Base-by-base conservation (phyloP, 2,888 invertebrate species). In the Lissonota sp. region DNA sequence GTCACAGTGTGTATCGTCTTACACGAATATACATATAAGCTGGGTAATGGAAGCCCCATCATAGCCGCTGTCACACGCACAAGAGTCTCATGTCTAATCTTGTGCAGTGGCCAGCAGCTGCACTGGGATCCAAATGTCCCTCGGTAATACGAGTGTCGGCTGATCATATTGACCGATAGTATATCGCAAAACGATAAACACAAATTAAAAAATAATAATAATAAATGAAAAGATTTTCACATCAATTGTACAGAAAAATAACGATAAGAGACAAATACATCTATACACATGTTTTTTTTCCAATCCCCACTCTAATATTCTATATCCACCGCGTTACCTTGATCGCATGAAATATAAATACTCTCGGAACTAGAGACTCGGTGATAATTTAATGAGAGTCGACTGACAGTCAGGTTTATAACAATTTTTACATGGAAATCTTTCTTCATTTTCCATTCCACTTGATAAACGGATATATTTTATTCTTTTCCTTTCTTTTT, bases 31-130 rank as follows among this genome's bases (percentile, higher is more conserved):
- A 58, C 55, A 57, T 82, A 37, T 64, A 94, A 84, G 88, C 84
- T 86, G 91, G 80, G 80, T 81, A 83, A 83, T 87, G 90, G 92
- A 95, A 93, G 91, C 93, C 95, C 96, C 96, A 97, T 96, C 96
- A 98, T 98, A 98, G 97, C 97, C 97, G 97, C 97, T 98, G 98
- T 98, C 97, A 98, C 98, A 98, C 98, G 98, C 98, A 98, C 98
- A 98, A 98, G 97, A 98, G 97, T 97, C 96, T 96, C 94, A 93
- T 93, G 91, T 94, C 95, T 97, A 97, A 97, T 98, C 98, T 97
- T 98, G 98, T 96, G 97, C 97, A 97, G 97, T 98, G 98, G 97
- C 97, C 98, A 98, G 97, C 97, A 98, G 97, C 98, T 98, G 96
- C 96, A 97, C 96, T 97, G 96, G 95, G 94, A 94, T 95, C 95